Base-by-base conservation (phyloP, 2,888 invertebrate species). In the Sinodicranocentrus sp. region DNA sequence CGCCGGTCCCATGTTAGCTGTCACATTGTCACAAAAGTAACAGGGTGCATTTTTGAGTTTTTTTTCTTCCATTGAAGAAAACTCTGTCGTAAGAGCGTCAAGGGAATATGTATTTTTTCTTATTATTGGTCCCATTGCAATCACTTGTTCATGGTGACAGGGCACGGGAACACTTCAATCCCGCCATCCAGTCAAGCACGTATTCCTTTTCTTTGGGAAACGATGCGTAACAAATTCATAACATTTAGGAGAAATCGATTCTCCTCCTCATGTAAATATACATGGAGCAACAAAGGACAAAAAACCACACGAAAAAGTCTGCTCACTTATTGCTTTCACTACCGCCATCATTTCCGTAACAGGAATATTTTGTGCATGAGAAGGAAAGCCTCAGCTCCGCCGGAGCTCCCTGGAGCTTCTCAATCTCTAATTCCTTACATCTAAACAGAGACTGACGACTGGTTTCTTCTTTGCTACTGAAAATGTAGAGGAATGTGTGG, bases 201-300 rank as follows among this genome's bases (percentile, higher is more conserved):
- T 71, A 71, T 54, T 68, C 65, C 73, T 84, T 75, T 78, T 73
- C 77, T 85, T 77, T 82, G 71, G 80, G 79, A 83, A 85, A 75
- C 84, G 82, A 85, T 86, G 86, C 84, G 84, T 85, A 85, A 86
- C 85, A 84, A 86, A 86, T 86, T 86, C 86, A 86, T 85, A 86
- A 86, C 86, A 86, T 86, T 86, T 86, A 84, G 65, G 57, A 67
- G 82, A 83, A 85, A 84, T 85, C 84, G 85, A 84, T 85, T 85
- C 76, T 33, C 48, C 1, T 43, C 39, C 59, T 43, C 25, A 33
- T 59, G 13, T 15, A 25, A 1, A 13, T 15, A 1, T 1, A 5
- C 33, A n/a, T 28, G 33, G 25, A 68, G 44, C 15, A 65, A 21
- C 2, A 65, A 33, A 26, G 10, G 17, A 28, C 6, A 28, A 63